A percentile compares a stretch with the other conserved stretches of the same genome.
phyloP scores from a whole-genome alignment of 2,113 vertebrate genomes.

The Dipodomys stephensi region DNA sequence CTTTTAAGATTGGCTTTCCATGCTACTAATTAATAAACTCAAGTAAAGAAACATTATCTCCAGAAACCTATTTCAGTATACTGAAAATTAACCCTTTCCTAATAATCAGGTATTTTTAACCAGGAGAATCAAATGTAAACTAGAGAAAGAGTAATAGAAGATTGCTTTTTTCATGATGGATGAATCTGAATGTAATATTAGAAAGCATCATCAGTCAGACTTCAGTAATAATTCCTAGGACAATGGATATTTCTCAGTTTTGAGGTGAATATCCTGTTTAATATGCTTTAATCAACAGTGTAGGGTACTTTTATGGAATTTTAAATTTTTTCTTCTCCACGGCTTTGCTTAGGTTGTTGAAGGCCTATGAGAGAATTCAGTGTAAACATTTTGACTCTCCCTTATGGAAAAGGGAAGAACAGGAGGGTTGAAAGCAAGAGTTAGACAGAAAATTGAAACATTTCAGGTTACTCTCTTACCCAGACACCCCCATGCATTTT shows the following conservation, averaged over 20 bases:
- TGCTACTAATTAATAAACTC: neutral
- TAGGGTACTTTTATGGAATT: conserved; percentile 9
- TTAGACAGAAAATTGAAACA: conserved; percentile 3
- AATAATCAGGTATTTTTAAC: conserved; percentile 34
- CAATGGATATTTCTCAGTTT: neutral
- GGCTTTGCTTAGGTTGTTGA: conserved; percentile 44
- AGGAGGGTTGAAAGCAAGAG: conserved; percentile 26
- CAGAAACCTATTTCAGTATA: neutral
- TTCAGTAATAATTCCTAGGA: neutral
- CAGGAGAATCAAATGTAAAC: conserved; percentile 25
- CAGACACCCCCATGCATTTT: neutral
- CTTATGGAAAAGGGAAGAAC: neutral
- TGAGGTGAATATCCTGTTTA: conserved; percentile 48
- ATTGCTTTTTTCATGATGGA: conserved; percentile 52
- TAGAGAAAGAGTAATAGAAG: neutral
- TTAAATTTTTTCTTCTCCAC: neutral
- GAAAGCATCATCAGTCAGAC: conserved; percentile 6
- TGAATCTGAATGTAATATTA: conserved; percentile 12
- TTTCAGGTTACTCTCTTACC: neutral
- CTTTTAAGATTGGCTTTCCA: conserved; percentile 27
- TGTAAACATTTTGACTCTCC: conserved; percentile 51
- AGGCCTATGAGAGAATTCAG: conserved; percentile 8
- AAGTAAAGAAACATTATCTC: neutral
- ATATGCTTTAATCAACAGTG: conserved; percentile 31
- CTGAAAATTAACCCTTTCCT: neutral